Evolutionary conservation across 1,140 invertebrate species (phyloP), one percentile per base, ranked within the genome.

Genomic region (Drosophila ercepeae): DNA sequence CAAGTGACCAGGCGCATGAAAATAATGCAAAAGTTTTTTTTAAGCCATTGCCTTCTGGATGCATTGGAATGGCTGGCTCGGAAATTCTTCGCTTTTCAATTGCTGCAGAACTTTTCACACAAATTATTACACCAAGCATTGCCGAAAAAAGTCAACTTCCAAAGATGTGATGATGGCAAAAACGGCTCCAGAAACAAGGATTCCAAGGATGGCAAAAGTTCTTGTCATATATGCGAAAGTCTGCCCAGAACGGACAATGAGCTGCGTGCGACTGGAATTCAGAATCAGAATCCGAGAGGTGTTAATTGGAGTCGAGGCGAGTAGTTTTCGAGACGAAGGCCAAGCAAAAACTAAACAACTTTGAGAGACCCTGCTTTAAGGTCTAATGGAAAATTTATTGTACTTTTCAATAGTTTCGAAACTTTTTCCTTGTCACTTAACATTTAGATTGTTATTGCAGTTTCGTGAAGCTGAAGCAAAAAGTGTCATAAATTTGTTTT

Each of bases 51-150:
- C 58, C 58, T 39, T 39, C 36, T 84, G 71, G 71, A 63, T 74
- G 78, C n/a, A n/a, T n/a, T n/a, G n/a, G n/a, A n/a, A n/a, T n/a
- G n/a, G n/a, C n/a, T n/a, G n/a, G n/a, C 65, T 71, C 51, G 64
- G 51, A 67, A 72, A 71, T 77, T 68, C 57, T 84, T 61, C 57
- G 72, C 68, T 75, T 86, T 89, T 89, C 81, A 89, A 89, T 89
- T 89, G 78, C 73, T 78, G 63, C 48, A 60, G 63, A 84, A 84
- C 21, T 84, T 84, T 86, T 19, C 61, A 63, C 71, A 84, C 75
- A 81, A 81, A 81, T 77, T 72, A 72, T 61, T 46, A 34, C 50
- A 61, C 70, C 3, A 2, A 42, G 48, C 14, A 36, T 13, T 41
- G 39, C 27, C n/a, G 36, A 25, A 44, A 64, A 41, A 64, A 48